Evolutionary conservation across 1,140 invertebrate genomes (phyloP).

Genomic region (Drosophila murphyi): DNA sequence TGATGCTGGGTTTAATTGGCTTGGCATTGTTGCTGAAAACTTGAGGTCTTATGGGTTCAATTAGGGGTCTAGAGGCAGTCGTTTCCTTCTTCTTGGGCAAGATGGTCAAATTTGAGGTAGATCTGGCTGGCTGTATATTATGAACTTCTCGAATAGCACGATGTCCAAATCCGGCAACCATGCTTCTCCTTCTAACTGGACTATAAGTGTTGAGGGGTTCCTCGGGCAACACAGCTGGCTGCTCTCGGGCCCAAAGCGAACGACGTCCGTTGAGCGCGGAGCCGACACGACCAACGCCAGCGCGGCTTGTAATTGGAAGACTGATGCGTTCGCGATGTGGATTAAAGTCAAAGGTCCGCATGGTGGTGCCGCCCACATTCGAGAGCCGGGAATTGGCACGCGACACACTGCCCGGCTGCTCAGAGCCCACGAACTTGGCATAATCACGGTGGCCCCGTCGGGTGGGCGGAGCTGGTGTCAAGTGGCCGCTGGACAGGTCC

Average conservation of each 20-base stretch:
- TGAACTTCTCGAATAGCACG: not conserved
- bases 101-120: constrained; percentile 20
- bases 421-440: constrained; percentile 65
- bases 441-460: constrained; percentile 67
- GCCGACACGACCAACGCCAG: constrained; percentile 40
- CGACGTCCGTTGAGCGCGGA: constrained; percentile 48
- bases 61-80: not conserved
- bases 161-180: not conserved
- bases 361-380: constrained; percentile 24
- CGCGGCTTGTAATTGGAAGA: constrained; percentile 41
- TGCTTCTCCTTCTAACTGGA: constrained; percentile 20
- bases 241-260: constrained; percentile 50
- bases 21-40: not conserved
- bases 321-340: constrained; percentile 65
- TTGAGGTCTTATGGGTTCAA: not conserved
- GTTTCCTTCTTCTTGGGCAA: constrained; percentile 1
- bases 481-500: constrained; percentile 69
- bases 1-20: not conserved
- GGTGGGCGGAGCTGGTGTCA: constrained; percentile 51
- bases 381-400: constrained; percentile 61
- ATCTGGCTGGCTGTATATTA: constrained; percentile 6
- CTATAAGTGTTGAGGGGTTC: constrained; percentile 29
- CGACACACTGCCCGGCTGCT: constrained; percentile 68
- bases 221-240: constrained; percentile 48
- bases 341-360: constrained; percentile 74